Conservation (phyloP, 2,888 invertebrate species). For the Cremastinae sp. region DNA sequence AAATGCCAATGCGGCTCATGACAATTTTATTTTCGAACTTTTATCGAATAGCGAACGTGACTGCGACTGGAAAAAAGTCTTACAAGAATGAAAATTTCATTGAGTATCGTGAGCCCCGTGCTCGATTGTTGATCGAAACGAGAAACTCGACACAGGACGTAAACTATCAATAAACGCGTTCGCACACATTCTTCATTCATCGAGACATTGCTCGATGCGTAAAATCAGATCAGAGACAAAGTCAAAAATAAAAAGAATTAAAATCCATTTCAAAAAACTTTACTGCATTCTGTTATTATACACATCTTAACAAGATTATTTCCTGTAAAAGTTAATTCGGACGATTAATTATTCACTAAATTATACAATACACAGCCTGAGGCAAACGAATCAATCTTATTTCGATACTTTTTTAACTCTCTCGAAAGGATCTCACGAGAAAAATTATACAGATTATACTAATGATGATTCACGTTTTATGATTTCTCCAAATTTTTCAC, state of each 20-base stretch:
- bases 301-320: constrained; percentile 25
- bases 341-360: constrained; percentile 37
- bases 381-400: constrained; percentile 49
- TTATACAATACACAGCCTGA: constrained; percentile 63
- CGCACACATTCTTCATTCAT: constrained; percentile 18
- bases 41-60: constrained; percentile 11
- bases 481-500: no score
- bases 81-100: constrained; percentile 49
- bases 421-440: neutral
- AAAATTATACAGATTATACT: neutral
- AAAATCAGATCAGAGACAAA: constrained; percentile 6
- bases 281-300: constrained; percentile 17
- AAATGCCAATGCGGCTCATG: constrained; percentile 30
- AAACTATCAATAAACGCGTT: constrained; percentile 46
- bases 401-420: constrained; percentile 13
- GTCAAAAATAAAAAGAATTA: constrained; percentile 7
- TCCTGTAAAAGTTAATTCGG: constrained; percentile 11
- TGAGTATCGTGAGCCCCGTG: constrained; percentile 38
- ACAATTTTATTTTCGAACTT: constrained; percentile 12
- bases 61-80: constrained; percentile 43
- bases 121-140: constrained; percentile 56
- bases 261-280: constrained; percentile 6
- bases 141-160: constrained; percentile 60
- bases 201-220: neutral
- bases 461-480: no score